These are phyloP conservation scores for Melipona quadrifasciata DNA, from an alignment of 1,140 invertebrate species.

Conservation along the genomic window DNA sequence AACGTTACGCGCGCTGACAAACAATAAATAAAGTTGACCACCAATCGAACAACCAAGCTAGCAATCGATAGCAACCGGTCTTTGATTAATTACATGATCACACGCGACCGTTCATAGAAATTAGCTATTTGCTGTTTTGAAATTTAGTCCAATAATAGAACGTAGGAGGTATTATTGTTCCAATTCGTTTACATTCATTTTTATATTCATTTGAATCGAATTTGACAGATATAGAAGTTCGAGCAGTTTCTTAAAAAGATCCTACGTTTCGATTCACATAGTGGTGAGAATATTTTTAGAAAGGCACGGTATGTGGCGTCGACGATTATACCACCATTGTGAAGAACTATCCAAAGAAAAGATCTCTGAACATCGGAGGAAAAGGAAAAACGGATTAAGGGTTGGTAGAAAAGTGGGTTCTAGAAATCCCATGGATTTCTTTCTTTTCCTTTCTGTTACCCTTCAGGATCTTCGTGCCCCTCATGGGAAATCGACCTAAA, in stretches of 20 bases:
- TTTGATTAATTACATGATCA: constrained; percentile 53
- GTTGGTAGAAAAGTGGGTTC: constrained; percentile 52
- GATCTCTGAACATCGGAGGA: constrained; percentile 8
- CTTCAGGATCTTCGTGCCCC: constrained; percentile 43
- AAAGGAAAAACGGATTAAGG: constrained; percentile 55
- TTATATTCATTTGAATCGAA: background rate
- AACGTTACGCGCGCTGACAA: constrained; percentile 45
- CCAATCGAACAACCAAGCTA: constrained; percentile 41
- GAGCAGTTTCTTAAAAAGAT: background rate
- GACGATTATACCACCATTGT: constrained; percentile 54
- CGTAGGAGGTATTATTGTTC: background rate
- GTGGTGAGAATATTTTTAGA: constrained; percentile 30
- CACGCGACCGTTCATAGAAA: constrained; percentile 38
- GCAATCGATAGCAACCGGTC: constrained; percentile 56
- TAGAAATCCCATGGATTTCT: constrained; percentile 65
- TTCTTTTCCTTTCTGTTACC: constrained; percentile 9
- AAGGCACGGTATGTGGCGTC: background rate
- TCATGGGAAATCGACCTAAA: constrained; percentile 67
- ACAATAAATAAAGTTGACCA: constrained; percentile 52
- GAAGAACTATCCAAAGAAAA: constrained; percentile 51
- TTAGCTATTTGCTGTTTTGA: constrained; percentile 41
- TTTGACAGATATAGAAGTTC: background rate
- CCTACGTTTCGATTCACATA: background rate
- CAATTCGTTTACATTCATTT: background rate
- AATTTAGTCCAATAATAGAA: background rate